Percentiles rank a stretch among this genome's conserved stretches.
Evolutionary conservation across 2,113 vertebrate species (phyloP).

Genomic region (Engraulis encrasicolus): DNA sequence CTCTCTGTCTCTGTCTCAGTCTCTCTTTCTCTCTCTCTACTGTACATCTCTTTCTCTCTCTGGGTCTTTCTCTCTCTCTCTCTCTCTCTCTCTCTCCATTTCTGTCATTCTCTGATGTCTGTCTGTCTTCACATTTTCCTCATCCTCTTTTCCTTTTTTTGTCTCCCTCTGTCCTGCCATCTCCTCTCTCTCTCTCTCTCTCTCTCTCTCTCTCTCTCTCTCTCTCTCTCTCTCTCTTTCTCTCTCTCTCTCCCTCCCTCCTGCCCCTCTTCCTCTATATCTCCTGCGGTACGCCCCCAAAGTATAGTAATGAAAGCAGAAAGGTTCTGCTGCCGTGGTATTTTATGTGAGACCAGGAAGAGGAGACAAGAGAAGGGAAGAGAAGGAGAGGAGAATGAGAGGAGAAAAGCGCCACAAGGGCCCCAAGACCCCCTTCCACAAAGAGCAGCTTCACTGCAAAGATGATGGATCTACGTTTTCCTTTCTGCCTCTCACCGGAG

Average conservation of each 20-base stretch:
- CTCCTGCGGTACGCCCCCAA: background rate
- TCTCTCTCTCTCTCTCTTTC: background rate
- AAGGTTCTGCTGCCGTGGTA: background rate
- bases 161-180: background rate
- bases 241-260: background rate
- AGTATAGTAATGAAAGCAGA: background rate
- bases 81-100: background rate
- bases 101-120: too few species aligned
- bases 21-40: background rate
- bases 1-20: background rate
- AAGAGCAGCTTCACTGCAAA: constrained; percentile 26
- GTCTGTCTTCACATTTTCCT: too few species aligned
- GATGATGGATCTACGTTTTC: constrained; percentile 42
- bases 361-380: too few species aligned
- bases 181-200: background rate
- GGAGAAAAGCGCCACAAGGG: background rate
- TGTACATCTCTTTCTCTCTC: background rate
- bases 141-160: too few species aligned
- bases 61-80: background rate
- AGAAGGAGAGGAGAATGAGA: too few species aligned
- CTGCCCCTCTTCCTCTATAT: background rate
- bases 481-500: constrained; percentile 20
- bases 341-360: background rate
- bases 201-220: background rate
- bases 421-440: background rate